Evolutionary conservation across 2,797 vertebrate species (phyloP).

Genomic region (Macroramphosus scolopax): DNA sequence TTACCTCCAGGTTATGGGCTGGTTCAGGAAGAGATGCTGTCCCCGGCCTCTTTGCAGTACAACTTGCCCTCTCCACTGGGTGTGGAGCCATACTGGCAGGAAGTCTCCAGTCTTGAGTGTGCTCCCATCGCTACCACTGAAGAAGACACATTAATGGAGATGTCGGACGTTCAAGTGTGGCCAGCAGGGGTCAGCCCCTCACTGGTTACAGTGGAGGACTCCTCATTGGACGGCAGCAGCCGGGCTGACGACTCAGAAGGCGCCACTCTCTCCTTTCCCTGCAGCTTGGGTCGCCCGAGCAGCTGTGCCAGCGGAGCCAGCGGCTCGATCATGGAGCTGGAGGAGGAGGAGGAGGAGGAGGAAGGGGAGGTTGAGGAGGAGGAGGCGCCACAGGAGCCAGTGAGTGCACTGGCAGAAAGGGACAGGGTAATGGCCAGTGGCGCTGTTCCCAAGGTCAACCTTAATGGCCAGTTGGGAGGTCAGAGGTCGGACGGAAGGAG

Average conservation of each 20-base stretch:
- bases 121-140: slow-evolving; percentile 93
- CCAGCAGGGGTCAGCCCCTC: slow-evolving; percentile 91
- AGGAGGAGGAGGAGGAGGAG: slow-evolving; percentile 84
- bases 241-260: slow-evolving; percentile 91
- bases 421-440: slow-evolving; percentile 76
- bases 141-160: slow-evolving; percentile 93
- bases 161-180: slow-evolving; percentile 97
- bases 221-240: slow-evolving; percentile 95
- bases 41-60: slow-evolving; percentile 96
- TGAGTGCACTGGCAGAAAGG: slow-evolving; percentile 47
- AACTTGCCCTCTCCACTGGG: slow-evolving; percentile 91
- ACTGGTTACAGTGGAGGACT: slow-evolving; percentile 96
- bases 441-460: slow-evolving; percentile 80
- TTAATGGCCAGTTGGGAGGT: slow-evolving; percentile 88
- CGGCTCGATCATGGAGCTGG: slow-evolving; percentile 94
- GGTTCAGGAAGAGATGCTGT: slow-evolving; percentile 96
- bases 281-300: slow-evolving; percentile 82
- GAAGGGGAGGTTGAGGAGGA: slow-evolving; percentile 67
- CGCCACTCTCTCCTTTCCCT: slow-evolving; percentile 82
- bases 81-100: slow-evolving; percentile 94
- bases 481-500: slow-evolving; percentile 92
- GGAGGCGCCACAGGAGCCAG: slow-evolving; percentile 58
- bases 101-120: slow-evolving; percentile 91
- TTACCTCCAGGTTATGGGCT: slow-evolving; percentile 91
- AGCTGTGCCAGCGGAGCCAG: slow-evolving; percentile 81